Conservation (phyloP, 2,797 vertebrate genomes). For the Rhinogobio ventralis region DNA sequence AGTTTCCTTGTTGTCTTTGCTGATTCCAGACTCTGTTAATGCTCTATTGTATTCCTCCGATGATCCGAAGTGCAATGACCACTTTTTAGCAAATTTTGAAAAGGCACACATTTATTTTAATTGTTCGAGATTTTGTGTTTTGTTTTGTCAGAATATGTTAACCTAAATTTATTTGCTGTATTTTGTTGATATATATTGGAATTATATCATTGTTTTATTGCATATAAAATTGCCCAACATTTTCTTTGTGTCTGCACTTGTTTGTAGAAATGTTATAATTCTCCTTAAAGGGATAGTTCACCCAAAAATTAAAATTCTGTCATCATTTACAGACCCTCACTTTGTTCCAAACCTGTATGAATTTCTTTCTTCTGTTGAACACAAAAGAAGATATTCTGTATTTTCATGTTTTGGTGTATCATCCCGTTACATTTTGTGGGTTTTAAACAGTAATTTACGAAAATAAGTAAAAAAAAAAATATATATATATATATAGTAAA, state of each 20-base stretch:
- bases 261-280: slow-evolving; percentile 48
- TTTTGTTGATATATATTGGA: slow-evolving; percentile 70
- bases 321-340: slow-evolving; percentile 66
- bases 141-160: slow-evolving; percentile 66
- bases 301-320: slow-evolving; percentile 23
- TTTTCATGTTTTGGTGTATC: neutral
- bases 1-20: slow-evolving; percentile 54
- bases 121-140: slow-evolving; percentile 63
- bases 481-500: slow-evolving; percentile 24
- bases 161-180: slow-evolving; percentile 70
- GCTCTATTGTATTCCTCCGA: slow-evolving; percentile 52
- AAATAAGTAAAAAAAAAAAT: neutral
- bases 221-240: slow-evolving; percentile 55
- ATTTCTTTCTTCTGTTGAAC: neutral
- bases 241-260: slow-evolving; percentile 32
- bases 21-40: slow-evolving; percentile 57
- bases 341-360: neutral
- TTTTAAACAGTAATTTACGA: neutral
- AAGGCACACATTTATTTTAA: slow-evolving; percentile 63
- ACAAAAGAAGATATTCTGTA: slow-evolving; percentile 28
- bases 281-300: slow-evolving; percentile 60
- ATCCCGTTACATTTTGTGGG: neutral
- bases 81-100: slow-evolving; percentile 56
- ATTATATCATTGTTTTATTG: slow-evolving; percentile 65
- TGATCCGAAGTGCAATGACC: slow-evolving; percentile 77